A percentile compares a stretch with the other conserved stretches of the same genome.
phyloP scores from a whole-genome alignment of 2,113 vertebrate genomes.

The Agelaius phoeniceus region DNA sequence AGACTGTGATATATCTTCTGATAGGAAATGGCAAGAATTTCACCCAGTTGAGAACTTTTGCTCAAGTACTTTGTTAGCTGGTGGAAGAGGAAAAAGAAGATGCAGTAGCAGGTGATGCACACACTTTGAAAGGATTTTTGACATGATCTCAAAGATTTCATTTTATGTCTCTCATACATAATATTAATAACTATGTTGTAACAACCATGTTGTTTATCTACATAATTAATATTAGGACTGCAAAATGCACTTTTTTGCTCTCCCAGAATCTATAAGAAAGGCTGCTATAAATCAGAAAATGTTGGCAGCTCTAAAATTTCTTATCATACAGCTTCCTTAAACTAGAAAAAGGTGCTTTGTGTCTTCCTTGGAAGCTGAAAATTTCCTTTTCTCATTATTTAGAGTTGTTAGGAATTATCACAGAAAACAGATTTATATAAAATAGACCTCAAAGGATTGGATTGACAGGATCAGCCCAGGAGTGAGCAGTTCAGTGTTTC shows the following conservation, averaged over 20 bases:
- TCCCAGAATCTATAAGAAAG: background rate
- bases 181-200: background rate
- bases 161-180: background rate
- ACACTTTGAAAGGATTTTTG: background rate
- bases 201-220: background rate
- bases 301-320: background rate
- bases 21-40: background rate
- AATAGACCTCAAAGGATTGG: background rate
- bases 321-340: background rate
- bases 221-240: background rate
- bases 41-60: background rate
- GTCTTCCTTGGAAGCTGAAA: background rate
- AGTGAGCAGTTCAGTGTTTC: background rate
- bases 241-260: background rate
- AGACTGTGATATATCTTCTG: background rate
- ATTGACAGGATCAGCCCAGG: background rate
- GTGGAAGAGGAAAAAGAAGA: background rate
- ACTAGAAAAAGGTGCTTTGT: background rate
- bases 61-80: background rate
- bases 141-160: background rate
- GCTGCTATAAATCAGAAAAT: background rate
- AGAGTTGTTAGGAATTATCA: background rate
- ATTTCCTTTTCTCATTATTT: background rate
- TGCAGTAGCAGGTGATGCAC: background rate
- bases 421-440: background rate